Percentiles rank a stretch among this genome's conserved stretches.
Conservation (phyloP, 2,888 invertebrate genomes). For the Rhodophaea formosa region DNA sequence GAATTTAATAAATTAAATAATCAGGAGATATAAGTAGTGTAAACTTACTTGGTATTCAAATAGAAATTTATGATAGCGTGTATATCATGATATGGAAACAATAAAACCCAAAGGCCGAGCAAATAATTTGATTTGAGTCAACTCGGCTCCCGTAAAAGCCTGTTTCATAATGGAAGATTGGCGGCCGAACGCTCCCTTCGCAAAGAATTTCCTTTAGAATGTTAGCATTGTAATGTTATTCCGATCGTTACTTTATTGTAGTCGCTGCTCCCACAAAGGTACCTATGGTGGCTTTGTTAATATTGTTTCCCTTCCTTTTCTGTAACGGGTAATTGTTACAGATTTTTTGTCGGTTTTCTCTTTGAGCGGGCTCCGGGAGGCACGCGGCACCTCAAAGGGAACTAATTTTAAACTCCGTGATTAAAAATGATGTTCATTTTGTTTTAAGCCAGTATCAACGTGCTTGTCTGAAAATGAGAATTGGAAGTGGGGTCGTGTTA, state of each 20-base stretch:
- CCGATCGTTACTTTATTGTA: conserved; percentile 29
- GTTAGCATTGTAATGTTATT: conserved; percentile 18
- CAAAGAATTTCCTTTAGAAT: conserved; percentile 32
- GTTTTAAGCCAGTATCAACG: conserved; percentile 45
- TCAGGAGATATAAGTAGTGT: no score
- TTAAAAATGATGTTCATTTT: conserved; percentile 57
- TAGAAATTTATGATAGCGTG: not conserved
- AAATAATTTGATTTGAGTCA: conserved; percentile 9
- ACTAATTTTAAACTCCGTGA: conserved; percentile 58
- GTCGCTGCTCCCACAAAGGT: conserved; percentile 33
- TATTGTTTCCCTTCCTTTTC: conserved; percentile 38
- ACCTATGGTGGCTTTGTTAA: conserved; percentile 35
- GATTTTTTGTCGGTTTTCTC: conserved; percentile 38
- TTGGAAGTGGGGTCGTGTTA: conserved; percentile 42
- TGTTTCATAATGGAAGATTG: conserved; percentile 16
- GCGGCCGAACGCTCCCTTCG: conserved; percentile 36
- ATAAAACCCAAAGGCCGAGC: conserved; percentile 5
- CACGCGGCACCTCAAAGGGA: conserved; percentile 47
- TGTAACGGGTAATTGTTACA: conserved; percentile 41
- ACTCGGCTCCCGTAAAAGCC: not conserved
- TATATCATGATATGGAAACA: conserved; percentile 3
- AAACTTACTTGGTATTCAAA: not conserved
- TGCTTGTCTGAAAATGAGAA: conserved; percentile 43
- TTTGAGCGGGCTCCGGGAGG: conserved; percentile 34
- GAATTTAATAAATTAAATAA: no score